Conservation (phyloP, 2,113 vertebrate species). For the Entelurus aequoreus region DNA sequence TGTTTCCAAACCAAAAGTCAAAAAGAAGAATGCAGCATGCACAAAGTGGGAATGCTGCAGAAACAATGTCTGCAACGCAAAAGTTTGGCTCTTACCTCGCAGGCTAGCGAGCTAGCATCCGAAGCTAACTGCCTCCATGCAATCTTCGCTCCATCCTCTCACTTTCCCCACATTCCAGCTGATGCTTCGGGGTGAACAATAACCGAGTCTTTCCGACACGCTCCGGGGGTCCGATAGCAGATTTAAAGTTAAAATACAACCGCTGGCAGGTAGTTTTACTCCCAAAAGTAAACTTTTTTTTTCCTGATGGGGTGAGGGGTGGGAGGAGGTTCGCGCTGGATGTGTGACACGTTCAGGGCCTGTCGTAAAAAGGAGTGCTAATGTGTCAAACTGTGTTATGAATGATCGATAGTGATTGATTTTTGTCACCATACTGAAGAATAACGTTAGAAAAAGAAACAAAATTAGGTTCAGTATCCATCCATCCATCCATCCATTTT, state of each 20-base stretch:
- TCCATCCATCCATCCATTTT: too few relatives aligned
- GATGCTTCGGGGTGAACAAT: background rate
- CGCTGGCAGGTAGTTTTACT: background rate
- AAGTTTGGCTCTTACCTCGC: conserved; percentile 39
- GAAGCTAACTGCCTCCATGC: conserved; percentile 49
- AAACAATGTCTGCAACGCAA: background rate
- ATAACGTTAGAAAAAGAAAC: background rate
- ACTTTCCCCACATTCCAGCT: conserved; percentile 35
- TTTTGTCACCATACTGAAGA: background rate
- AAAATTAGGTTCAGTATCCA: background rate
- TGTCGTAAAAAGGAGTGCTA: background rate
- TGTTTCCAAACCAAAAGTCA: background rate
- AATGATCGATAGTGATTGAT: too few relatives aligned
- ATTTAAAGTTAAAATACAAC: background rate
- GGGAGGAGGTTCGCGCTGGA: too few relatives aligned
- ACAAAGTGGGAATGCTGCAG: background rate
- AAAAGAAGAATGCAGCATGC: background rate
- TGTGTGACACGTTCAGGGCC: background rate
- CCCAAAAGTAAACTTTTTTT: conserved; percentile 6
- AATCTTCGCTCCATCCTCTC: conserved; percentile 38
- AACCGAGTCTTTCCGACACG: background rate
- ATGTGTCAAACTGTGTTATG: too few relatives aligned
- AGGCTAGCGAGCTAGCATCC: conserved; percentile 50
- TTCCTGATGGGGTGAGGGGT: background rate
- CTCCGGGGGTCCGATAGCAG: background rate